phyloP scores from a whole-genome alignment of 2,797 vertebrate genomes.

The Alauda arvensis region DNA sequence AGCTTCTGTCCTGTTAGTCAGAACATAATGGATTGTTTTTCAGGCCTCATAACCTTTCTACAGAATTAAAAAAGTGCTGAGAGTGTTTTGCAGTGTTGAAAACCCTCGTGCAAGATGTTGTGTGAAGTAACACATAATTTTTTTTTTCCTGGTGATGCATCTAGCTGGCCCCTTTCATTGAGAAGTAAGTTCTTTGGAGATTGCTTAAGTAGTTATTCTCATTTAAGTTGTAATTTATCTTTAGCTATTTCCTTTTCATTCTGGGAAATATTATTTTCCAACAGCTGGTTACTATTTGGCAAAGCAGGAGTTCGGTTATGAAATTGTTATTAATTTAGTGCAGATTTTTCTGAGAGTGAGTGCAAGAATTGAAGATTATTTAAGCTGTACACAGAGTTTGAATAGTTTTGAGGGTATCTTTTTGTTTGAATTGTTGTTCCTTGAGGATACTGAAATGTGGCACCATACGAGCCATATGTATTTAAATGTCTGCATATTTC shows the following conservation, averaged over 20 bases:
- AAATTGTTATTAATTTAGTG: not conserved
- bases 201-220: not conserved
- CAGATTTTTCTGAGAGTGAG: not conserved
- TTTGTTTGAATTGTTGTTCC: not conserved
- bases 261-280: not conserved
- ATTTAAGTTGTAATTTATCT: not conserved
- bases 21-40: not conserved
- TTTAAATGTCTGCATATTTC: not conserved
- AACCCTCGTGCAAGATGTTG: not conserved
- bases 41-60: not conserved
- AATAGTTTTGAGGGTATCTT: not conserved
- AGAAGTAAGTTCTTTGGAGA: not conserved
- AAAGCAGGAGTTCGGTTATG: slow-evolving; percentile 14
- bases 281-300: not conserved
- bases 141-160: not conserved
- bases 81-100: not conserved
- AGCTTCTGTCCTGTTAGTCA: not conserved
- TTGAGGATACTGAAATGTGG: not conserved
- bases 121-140: not conserved
- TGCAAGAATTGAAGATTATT: not conserved
- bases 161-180: not conserved
- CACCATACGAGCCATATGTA: not conserved
- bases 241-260: not conserved
- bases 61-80: not conserved
- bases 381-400: not conserved